Percentiles rank a stretch among this genome's conserved stretches.
phyloP scores from a whole-genome alignment of 2,113 vertebrate species.

The Heterocephalus glaber region DNA sequence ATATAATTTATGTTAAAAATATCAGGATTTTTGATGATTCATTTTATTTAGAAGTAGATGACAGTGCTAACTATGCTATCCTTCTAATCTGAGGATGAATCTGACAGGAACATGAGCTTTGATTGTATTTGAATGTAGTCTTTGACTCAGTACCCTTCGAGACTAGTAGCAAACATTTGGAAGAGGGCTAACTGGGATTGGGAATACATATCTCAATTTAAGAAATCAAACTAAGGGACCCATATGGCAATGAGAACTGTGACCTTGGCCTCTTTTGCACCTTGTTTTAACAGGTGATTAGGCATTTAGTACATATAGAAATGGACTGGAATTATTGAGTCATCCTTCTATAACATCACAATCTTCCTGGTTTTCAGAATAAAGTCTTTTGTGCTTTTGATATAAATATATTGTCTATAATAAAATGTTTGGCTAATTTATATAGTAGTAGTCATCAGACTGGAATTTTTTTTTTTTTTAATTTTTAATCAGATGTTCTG shows the following conservation, averaged over 20 bases:
- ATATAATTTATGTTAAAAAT: constrained; percentile 42
- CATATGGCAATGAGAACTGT: not conserved
- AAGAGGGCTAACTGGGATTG: constrained; percentile 6
- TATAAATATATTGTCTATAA: constrained; percentile 75
- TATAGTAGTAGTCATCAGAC: constrained; percentile 59
- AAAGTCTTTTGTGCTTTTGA: constrained; percentile 73
- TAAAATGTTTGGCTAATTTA: constrained; percentile 76
- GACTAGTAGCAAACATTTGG: constrained; percentile 16
- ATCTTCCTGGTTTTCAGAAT: constrained; percentile 71
- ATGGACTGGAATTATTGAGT: constrained; percentile 63
- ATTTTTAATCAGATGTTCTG: not conserved
- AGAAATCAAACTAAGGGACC: constrained; percentile 46
- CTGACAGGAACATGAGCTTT: constrained; percentile 8
- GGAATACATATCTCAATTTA: not conserved
- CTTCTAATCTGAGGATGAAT: constrained; percentile 58
- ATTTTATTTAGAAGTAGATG: constrained; percentile 54
- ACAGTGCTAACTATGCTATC: constrained; percentile 48
- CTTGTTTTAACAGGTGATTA: constrained; percentile 48
- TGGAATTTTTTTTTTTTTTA: constrained; percentile 33
- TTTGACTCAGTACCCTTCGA: constrained; percentile 28
- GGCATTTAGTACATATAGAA: constrained; percentile 14
- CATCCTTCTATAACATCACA: constrained; percentile 54
- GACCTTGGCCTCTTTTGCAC: constrained; percentile 34
- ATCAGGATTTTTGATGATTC: constrained; percentile 46
- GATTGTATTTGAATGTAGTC: constrained; percentile 6